These are phyloP conservation scores for Polypterus senegalus DNA, from an alignment of 2,113 vertebrate species.

Conservation along the genomic window DNA sequence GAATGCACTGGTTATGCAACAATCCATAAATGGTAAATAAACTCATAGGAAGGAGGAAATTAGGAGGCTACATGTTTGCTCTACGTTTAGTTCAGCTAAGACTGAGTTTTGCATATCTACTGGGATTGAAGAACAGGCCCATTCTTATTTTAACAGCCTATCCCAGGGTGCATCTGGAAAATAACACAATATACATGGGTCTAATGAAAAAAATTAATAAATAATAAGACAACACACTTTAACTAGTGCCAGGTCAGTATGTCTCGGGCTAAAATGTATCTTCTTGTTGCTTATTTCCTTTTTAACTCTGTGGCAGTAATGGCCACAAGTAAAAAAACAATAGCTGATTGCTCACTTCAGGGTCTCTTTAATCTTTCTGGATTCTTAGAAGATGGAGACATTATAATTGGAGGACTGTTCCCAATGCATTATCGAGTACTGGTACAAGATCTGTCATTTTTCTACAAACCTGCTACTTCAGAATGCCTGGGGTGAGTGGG, in stretches of 20 bases:
- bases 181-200: conserved; percentile 3
- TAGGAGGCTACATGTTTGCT: background rate
- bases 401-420: conserved; percentile 5
- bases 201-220: conserved; percentile 1
- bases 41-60: background rate
- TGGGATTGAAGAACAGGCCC: background rate
- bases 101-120: conserved; percentile 2
- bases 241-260: background rate
- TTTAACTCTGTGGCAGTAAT: background rate
- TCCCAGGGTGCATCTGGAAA: conserved; percentile 4
- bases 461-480: background rate
- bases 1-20: no score
- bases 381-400: conserved; percentile 8
- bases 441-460: background rate
- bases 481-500: conserved; percentile 14
- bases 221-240: background rate
- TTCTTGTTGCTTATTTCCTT: conserved; percentile 5
- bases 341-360: conserved; percentile 5
- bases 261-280: conserved; percentile 4
- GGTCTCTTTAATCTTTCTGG: conserved; percentile 9
- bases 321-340: background rate
- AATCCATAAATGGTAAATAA: no score
- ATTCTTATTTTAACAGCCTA: conserved; percentile 3
- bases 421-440: conserved; percentile 7
- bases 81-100: background rate